Conservation (phyloP, 2,113 vertebrate species). For the Hirundichthys speculiger region DNA sequence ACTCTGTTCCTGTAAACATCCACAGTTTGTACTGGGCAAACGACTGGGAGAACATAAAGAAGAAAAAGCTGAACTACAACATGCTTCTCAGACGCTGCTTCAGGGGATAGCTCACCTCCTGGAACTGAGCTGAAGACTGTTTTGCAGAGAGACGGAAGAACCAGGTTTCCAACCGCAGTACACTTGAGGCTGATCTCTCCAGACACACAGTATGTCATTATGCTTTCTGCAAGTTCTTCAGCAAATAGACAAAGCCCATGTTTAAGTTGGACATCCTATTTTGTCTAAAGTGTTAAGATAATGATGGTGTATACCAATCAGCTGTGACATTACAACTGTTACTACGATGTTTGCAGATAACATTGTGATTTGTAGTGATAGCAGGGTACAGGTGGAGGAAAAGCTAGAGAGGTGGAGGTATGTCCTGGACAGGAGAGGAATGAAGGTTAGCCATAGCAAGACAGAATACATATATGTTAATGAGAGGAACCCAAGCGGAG, state of each 20-base stretch:
- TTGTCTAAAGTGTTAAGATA: too few relatives aligned
- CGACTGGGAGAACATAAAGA: conserved; percentile 49
- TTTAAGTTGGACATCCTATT: conserved; percentile 11
- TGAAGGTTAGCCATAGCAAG: too few relatives aligned
- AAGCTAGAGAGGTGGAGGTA: too few relatives aligned
- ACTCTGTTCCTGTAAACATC: conserved; percentile 31
- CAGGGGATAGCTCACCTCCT: conserved; percentile 79
- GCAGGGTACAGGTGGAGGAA: too few relatives aligned
- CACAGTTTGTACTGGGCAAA: conserved; percentile 78
- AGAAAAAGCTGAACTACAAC: conserved; percentile 69
- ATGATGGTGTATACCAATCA: too few relatives aligned
- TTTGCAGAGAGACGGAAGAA: conserved; percentile 63
- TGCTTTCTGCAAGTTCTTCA: conserved; percentile 34
- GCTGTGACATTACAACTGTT: too few relatives aligned
- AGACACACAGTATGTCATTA: conserved; percentile 82
- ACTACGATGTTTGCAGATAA: too few relatives aligned
- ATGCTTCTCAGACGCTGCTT: conserved; percentile 78
- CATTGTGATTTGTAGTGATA: too few relatives aligned
- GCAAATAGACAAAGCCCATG: conserved; percentile 13
- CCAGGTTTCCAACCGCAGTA: conserved; percentile 72
- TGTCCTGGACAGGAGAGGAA: too few relatives aligned
- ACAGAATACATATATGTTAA: too few relatives aligned
- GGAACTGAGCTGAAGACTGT: conserved; percentile 78
- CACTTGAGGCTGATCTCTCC: conserved; percentile 79
- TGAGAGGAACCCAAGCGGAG: too few relatives aligned